phyloP scores from a whole-genome alignment of 2,113 vertebrate species.

The Tenebrosternarchus preto region DNA sequence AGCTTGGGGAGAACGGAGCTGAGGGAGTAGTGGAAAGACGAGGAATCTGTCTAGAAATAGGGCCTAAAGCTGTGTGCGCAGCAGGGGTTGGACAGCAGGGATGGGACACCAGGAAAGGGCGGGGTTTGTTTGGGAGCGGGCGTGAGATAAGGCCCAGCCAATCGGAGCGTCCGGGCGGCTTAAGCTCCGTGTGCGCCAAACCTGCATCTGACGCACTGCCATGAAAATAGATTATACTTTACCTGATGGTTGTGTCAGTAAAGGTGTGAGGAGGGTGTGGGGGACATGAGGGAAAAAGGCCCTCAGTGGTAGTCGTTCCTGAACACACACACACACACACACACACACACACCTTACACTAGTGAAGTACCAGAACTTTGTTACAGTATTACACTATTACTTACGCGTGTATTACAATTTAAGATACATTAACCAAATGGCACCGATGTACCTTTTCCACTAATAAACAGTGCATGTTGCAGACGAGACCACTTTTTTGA shows the following conservation, averaged over 20 bases:
- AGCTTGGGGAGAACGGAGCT: no score
- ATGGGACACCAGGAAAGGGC: no score
- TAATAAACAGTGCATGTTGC: not conserved
- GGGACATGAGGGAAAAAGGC: constrained; percentile 81
- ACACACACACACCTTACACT: constrained; percentile 20
- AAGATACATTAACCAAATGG: not conserved
- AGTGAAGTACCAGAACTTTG: no score
- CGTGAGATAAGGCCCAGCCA: constrained; percentile 23
- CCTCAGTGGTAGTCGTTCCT: constrained; percentile 81
- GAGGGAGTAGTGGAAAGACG: not conserved
- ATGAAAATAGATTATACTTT: constrained; percentile 53
- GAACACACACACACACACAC: constrained; percentile 58
- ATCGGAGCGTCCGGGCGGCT: not conserved
- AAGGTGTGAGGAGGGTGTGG: constrained; percentile 71
- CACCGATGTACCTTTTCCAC: not conserved
- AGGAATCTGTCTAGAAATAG: constrained; percentile 9
- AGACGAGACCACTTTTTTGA: not conserved
- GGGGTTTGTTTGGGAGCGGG: no score
- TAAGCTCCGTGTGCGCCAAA: not conserved
- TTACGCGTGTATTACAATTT: no score
- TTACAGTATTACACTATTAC: not conserved
- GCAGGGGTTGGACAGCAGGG: constrained; percentile 29
- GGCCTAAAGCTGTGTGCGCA: not conserved
- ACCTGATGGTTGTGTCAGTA: constrained; percentile 81
- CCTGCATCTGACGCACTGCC: no score